These are phyloP conservation scores for Steatornis caripensis DNA, from an alignment of 2,113 vertebrate genomes.

Conservation along the genomic window DNA sequence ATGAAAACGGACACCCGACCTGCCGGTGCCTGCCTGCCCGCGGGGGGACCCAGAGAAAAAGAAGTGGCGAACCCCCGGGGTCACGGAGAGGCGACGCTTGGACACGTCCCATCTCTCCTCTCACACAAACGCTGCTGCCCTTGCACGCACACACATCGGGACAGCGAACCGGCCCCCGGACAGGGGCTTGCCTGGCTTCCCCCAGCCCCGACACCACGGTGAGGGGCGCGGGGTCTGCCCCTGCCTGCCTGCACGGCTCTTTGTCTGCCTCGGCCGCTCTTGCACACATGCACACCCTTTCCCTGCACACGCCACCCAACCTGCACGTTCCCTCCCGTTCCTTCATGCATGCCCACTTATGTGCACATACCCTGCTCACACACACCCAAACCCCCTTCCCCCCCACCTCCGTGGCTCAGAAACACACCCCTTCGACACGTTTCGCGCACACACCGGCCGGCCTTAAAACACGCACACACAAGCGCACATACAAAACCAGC, in stretches of 20 bases:
- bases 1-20: background rate
- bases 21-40: accelerated
- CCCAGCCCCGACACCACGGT: background rate
- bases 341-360: accelerated
- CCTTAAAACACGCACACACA: no score
- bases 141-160: accelerated
- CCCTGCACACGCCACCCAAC: background rate
- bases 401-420: accelerated
- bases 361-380: background rate
- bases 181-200: background rate
- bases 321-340: background rate
- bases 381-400: background rate
- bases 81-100: accelerated
- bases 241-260: background rate
- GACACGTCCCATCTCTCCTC: background rate
- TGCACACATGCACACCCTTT: background rate
- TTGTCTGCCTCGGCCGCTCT: background rate
- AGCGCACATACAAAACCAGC: background rate
- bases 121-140: background rate
- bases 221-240: background rate
- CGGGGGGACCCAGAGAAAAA: background rate
- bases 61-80: background rate
- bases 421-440: accelerated
- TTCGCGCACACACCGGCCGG: background rate
- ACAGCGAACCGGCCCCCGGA: accelerated